Evolutionary conservation across 2,888 invertebrate species (phyloP).

Genomic region (Caenorhabditis drosophilae): DNA sequence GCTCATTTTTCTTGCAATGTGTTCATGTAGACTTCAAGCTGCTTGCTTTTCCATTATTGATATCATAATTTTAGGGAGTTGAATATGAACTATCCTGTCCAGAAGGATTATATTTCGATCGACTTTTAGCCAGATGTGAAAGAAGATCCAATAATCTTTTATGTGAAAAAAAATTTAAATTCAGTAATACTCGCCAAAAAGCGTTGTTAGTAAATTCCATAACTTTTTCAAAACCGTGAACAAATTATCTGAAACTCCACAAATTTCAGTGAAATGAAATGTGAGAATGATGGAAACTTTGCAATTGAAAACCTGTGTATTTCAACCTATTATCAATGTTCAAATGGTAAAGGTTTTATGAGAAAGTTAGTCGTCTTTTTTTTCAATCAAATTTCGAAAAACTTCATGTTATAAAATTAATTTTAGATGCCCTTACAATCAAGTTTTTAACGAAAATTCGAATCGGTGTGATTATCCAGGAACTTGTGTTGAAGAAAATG

Average conservation of each 20-base stretch:
- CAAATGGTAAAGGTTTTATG: conserved; percentile 16
- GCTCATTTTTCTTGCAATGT: conserved; percentile 15
- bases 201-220: conserved; percentile 14
- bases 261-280: conserved; percentile 12
- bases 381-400: background rate
- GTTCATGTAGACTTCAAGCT: conserved; percentile 16
- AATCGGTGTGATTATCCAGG: conserved; percentile 15
- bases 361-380: conserved; percentile 17
- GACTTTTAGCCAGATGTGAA: conserved; percentile 21
- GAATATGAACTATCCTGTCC: conserved; percentile 19
- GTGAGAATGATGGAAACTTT: conserved; percentile 16
- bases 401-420: background rate
- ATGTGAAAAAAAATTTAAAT: conserved; percentile 8
- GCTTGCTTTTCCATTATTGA: background rate
- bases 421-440: conserved; percentile 23
- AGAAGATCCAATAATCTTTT: conserved; percentile 3
- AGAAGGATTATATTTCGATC: conserved; percentile 24
- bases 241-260: background rate
- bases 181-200: conserved; percentile 13
- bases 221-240: background rate
- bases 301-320: conserved; percentile 15
- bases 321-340: conserved; percentile 20
- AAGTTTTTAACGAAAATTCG: too few species aligned
- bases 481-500: too few species aligned
- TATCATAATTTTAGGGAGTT: conserved; percentile 7